A percentile compares a stretch with the other conserved stretches of the same genome.
Evolutionary conservation across 1,140 invertebrate genomes (phyloP).

Genomic region (Potamilus streckersoni): DNA sequence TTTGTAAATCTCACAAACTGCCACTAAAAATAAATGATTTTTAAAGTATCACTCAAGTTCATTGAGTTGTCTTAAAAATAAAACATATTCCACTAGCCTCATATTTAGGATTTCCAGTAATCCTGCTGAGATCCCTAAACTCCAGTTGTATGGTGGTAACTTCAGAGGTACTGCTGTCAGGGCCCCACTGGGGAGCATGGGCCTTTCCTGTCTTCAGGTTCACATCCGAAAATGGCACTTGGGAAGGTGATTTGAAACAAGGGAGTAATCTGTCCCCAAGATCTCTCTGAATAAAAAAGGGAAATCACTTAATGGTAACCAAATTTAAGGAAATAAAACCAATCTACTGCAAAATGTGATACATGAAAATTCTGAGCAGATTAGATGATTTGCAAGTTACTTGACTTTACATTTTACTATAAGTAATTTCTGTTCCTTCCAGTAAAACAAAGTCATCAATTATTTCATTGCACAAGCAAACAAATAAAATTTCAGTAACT

Average conservation of each 20-base stretch:
- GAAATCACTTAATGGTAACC: too few species aligned
- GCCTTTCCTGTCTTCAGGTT: conserved; percentile 83
- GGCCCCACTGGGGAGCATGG: conserved; percentile 81
- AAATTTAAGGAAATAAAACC: too few species aligned
- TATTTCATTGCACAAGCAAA: too few species aligned
- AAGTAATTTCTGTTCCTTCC: too few species aligned
- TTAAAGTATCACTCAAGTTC: background rate
- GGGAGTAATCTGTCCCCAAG: conserved; percentile 94
- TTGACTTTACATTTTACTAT: too few species aligned
- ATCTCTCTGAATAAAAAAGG: conserved; percentile 70
- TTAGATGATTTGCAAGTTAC: too few species aligned
- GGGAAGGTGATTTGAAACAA: conserved; percentile 96
- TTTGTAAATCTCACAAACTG: too few species aligned
- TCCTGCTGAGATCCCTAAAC: conserved; percentile 93
- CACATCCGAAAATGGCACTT: conserved; percentile 94
- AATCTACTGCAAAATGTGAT: too few species aligned
- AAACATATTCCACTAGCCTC: conserved; percentile 75
- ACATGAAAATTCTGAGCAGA: too few species aligned
- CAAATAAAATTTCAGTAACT: too few species aligned
- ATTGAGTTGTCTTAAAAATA: background rate
- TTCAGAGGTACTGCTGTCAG: conserved; percentile 76
- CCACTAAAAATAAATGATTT: background rate
- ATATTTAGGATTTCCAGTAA: conserved; percentile 93
- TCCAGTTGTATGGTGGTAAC: conserved; percentile 86
- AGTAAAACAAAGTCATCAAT: too few species aligned